Evolutionary conservation across 2,113 vertebrate genomes (phyloP).

Genomic region (Asarcornis scutulata): DNA sequence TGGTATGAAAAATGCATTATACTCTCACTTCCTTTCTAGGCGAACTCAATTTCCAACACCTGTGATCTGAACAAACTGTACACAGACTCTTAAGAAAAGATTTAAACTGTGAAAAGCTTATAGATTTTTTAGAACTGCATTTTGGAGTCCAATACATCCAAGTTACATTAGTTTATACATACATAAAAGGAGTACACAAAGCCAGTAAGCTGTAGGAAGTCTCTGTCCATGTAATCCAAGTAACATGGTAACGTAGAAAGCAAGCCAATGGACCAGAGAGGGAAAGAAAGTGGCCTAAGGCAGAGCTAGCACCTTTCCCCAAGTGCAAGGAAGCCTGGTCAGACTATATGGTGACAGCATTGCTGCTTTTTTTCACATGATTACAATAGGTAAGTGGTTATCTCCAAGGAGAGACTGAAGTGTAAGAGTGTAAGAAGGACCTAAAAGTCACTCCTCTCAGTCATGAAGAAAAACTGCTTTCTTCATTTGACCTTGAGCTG

Average conservation of each 20-base stretch:
- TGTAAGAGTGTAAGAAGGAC: neutral
- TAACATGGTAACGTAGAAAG: neutral
- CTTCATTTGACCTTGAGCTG: neutral
- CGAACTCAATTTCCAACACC: constrained; percentile 23
- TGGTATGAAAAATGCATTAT: constrained; percentile 61
- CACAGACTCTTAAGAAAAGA: neutral
- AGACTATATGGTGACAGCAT: neutral
- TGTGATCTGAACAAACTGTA: constrained; percentile 38
- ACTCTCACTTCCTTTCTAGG: constrained; percentile 25
- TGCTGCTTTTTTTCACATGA: neutral
- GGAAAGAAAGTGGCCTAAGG: neutral
- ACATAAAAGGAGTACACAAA: neutral
- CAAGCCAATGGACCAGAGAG: neutral
- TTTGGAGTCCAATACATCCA: neutral
- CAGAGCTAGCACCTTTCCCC: neutral
- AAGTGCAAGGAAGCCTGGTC: neutral
- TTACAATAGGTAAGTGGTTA: neutral
- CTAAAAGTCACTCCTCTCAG: neutral
- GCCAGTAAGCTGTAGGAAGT: neutral
- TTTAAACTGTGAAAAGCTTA: neutral
- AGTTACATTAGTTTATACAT: neutral
- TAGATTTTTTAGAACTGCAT: constrained; percentile 28
- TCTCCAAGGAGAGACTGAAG: neutral
- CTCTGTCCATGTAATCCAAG: neutral
- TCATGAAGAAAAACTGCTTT: neutral